Percentiles rank a stretch among this genome's conserved stretches.
Conservation (phyloP, 2,797 vertebrate species). For the Falco biarmicus region DNA sequence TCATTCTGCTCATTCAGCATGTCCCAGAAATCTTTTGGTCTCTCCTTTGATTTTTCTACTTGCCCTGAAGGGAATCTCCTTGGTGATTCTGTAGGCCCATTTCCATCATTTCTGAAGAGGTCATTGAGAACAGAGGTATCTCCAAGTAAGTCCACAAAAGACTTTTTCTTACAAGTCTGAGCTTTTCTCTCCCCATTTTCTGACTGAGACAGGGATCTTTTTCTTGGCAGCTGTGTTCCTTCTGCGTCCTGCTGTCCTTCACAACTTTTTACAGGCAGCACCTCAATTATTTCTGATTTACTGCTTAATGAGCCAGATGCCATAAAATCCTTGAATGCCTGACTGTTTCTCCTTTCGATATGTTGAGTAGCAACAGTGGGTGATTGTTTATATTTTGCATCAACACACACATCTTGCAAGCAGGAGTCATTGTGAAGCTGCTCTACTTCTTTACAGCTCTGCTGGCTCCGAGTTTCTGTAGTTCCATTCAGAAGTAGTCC, state of each 20-base stretch:
- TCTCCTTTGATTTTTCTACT: slow-evolving; percentile 73
- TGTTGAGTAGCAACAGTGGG: slow-evolving; percentile 8
- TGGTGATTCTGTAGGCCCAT: slow-evolving; percentile 26
- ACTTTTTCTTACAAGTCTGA: slow-evolving; percentile 51
- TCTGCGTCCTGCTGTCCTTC: slow-evolving; percentile 31
- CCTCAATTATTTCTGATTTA: slow-evolving; percentile 50
- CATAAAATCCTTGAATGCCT: slow-evolving; percentile 12
- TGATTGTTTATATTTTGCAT: slow-evolving; percentile 31
- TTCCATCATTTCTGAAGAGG: slow-evolving; percentile 82
- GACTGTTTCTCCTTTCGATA: slow-evolving; percentile 20
- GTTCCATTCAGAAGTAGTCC: neutral
- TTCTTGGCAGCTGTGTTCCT: slow-evolving; percentile 12
- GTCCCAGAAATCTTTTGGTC: slow-evolving; percentile 94
- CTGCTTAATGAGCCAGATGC: slow-evolving; percentile 32
- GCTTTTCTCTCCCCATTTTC: slow-evolving; percentile 46
- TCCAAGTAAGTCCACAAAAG: slow-evolving; percentile 86
- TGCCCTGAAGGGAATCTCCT: slow-evolving; percentile 34
- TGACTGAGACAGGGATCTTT: slow-evolving; percentile 30
- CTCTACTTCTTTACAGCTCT: neutral
- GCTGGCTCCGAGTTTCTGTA: neutral
- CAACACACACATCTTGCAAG: slow-evolving; percentile 18
- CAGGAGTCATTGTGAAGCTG: slow-evolving; percentile 14
- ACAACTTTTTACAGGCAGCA: slow-evolving; percentile 2
- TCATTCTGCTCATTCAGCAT: slow-evolving; percentile 90
- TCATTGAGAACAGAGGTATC: slow-evolving; percentile 92